Base-by-base conservation (phyloP, 2,888 invertebrate genomes). In the Latrodectus hesperus region DNA sequence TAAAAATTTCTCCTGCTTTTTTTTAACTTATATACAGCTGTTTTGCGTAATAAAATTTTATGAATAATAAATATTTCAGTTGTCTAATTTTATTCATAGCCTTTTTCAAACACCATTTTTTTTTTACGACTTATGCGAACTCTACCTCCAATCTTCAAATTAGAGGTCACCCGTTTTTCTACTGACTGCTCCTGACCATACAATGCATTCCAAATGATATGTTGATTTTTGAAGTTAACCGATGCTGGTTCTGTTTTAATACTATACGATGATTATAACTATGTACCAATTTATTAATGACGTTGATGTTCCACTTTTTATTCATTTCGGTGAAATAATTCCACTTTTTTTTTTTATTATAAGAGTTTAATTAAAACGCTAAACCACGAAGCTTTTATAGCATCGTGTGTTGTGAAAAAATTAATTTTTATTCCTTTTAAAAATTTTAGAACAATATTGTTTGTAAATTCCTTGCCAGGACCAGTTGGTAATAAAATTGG, bases 301-400 rank as follows among this genome's bases (percentile, higher is more conserved):
- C 68, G 49, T 83, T 74, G 38, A 84, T 72, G 11, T 64, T 77
- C 3, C 53, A 10, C 0, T 49, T 16, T 49, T 74, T 73, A 53
- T 75, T 83, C 12, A 17, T 60, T 67, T 75, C 75, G 0, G 75
- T 84, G n/a, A 84, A 84, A 71, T 84, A 84, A 64, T 78, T 77
- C 49, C 51, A 72, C 84, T 64, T 84, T 64, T 73, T 90, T 64
- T 84, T 64, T 73, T 90, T 49, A 90, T 89, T 88, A 91, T 91
- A 16, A 92, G 65, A 14, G 91, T 92, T 80, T 91, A 70, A 88
- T 91, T 91, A 14, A 91, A 91, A 10, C 92, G 77, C 89, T 92
- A 92, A 5, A 91, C 90, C 5, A 92, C 87, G 90, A 88, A 1
- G 91, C 91, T 89, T 92, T 92, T 6, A 90, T 90, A 64, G 91